Percentiles rank a stretch among this genome's conserved stretches.
These are phyloP conservation scores for Dryadula phaetusa DNA, from an alignment of 2,888 invertebrate genomes.

Conservation along the genomic window DNA sequence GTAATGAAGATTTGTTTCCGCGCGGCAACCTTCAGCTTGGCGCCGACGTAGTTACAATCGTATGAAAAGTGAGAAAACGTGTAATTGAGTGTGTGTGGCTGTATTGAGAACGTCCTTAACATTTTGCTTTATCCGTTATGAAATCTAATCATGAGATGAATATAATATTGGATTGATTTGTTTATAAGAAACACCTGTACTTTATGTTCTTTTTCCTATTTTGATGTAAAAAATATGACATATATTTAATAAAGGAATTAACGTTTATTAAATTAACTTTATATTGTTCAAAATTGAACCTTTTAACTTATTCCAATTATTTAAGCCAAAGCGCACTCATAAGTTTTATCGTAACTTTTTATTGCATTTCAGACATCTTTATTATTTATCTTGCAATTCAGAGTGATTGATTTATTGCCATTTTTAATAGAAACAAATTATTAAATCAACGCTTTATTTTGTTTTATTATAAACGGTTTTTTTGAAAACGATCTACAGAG, in stretches of 20 bases:
- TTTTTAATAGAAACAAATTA: not conserved
- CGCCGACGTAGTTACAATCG: slow-evolving; percentile 4
- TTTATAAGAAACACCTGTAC: not conserved
- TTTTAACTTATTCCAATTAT: not conserved
- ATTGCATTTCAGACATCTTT: slow-evolving; percentile 3
- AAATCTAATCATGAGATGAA: slow-evolving; percentile 20
- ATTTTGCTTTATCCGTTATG: slow-evolving; percentile 25
- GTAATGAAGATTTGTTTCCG: slow-evolving; percentile 11
- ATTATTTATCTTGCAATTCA: not conserved
- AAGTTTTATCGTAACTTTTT: slow-evolving; percentile 5
- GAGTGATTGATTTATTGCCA: slow-evolving; percentile 1
- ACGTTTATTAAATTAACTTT: not conserved
- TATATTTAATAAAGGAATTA: not conserved
- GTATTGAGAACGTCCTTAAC: slow-evolving; percentile 21
- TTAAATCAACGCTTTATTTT: not conserved
- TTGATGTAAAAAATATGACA: not conserved
- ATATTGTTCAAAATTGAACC: not conserved
- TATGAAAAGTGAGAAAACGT: slow-evolving; percentile 27
- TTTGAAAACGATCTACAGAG: not conserved
- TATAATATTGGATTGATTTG: slow-evolving; percentile 3
- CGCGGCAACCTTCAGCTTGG: slow-evolving; percentile 19
- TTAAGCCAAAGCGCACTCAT: not conserved
- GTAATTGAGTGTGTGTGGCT: slow-evolving; percentile 32
- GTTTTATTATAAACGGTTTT: not conserved
- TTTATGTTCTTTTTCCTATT: no score